phyloP scores from a whole-genome alignment of 2,888 invertebrate species.

The Margaritifera margaritifera region DNA sequence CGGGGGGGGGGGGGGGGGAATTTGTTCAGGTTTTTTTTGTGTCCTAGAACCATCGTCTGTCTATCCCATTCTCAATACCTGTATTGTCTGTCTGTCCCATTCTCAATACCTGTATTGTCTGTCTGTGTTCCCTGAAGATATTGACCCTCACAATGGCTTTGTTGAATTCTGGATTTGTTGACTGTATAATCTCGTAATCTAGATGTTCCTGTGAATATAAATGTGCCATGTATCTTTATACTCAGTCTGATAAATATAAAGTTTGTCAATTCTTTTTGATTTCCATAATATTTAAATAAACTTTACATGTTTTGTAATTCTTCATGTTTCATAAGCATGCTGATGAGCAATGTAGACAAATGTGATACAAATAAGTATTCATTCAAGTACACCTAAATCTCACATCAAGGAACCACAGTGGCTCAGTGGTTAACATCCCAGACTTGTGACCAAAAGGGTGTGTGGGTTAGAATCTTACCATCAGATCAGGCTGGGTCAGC shows the following conservation, averaged over 20 bases:
- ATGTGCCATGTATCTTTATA: not conserved
- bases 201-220: conserved; percentile 84
- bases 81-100: conserved; percentile 3
- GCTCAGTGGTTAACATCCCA: too few relatives aligned
- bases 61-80: not conserved
- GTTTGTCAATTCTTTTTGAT: too few relatives aligned
- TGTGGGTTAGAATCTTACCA: too few relatives aligned
- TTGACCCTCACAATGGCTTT: conserved; percentile 96
- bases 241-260: not conserved
- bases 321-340: not conserved
- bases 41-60: too few relatives aligned
- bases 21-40: too few relatives aligned
- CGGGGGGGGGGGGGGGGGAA: too few relatives aligned
- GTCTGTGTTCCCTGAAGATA: conserved; percentile 90
- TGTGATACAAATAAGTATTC: not conserved
- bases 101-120: conserved; percentile 87
- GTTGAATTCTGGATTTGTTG: conserved; percentile 96
- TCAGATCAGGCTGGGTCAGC: too few relatives aligned
- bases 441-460: too few relatives aligned
- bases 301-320: not conserved
- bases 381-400: not conserved
- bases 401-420: too few relatives aligned
- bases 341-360: not conserved
- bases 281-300: not conserved
- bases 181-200: conserved; percentile 94